Evolutionary conservation across 1,140 invertebrate species (phyloP), one percentile per base, ranked within the genome.

Genomic region (Glossosoma conforme): DNA sequence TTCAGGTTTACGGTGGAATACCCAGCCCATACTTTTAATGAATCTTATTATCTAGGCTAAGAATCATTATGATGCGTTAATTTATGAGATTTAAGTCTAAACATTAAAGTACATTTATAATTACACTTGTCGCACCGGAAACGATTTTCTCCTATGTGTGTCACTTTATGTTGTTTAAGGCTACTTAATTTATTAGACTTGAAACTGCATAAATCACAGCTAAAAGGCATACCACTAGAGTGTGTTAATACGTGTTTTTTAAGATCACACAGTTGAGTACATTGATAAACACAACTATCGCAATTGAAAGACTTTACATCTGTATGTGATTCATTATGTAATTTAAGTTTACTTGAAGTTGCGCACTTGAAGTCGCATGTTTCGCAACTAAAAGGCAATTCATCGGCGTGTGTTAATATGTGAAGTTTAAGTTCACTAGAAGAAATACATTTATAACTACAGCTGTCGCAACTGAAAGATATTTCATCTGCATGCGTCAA

Each of bases 121-220:
- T n/a, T n/a, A n/a, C n/a, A n/a, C n/a, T n/a, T n/a, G n/a, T n/a
- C n/a, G n/a, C n/a, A n/a, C n/a, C n/a, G n/a, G n/a, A n/a, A n/a
- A n/a, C n/a, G n/a, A n/a, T n/a, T n/a, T n/a, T n/a, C n/a, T n/a
- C n/a, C n/a, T n/a, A n/a, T n/a, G n/a, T n/a, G n/a, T n/a, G n/a
- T n/a, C n/a, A n/a, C n/a, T n/a, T n/a, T n/a, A n/a, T n/a, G n/a
- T n/a, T n/a, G n/a, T n/a, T n/a, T n/a, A n/a, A n/a, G n/a, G n/a
- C n/a, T n/a, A n/a, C n/a, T n/a, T n/a, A n/a, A n/a, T n/a, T n/a
- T n/a, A n/a, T n/a, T n/a, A n/a, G n/a, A n/a, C n/a, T n/a, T n/a
- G n/a, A n/a, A n/a, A n/a, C n/a, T n/a, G 22, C 44, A 46, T 2
- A 3, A n/a, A 10, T 46, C 35, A 32, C 44, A 46, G 17, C 17